Base-by-base conservation (phyloP, 2,797 vertebrate species). In the Ara ararauna region DNA sequence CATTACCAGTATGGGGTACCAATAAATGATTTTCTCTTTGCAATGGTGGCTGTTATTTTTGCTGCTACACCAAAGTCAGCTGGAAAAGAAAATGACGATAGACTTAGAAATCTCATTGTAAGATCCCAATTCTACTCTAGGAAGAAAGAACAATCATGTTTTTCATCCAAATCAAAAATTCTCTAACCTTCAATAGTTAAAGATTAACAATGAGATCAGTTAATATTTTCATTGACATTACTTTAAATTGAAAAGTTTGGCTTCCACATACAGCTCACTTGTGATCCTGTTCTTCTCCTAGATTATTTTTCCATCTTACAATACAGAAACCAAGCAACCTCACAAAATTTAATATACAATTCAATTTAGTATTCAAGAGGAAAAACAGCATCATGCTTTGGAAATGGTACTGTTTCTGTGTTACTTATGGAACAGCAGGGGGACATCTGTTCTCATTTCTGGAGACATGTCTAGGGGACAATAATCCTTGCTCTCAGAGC, bases 11-110 rank as follows among this genome's bases (percentile, higher is more conserved):
- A 99, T 94, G 99, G 99, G 20, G 99, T 99, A 97, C 99, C 99
- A 74, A 99, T 99, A 93, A 99, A 99, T 38, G 99, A 99, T 97
- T 99, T 99, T 96, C 99, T 99, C 97, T 99, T 99, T 60, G 99
- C 99, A 90, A 99, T 99, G 70, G 99, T 99, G 87, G 99, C 99
- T 70, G 99, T 99, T 97, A 99, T 99, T 98, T 99, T 99, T 97
- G 99, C 99, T 77, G 99, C 99, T 13, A 99, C 99, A 87, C 99
- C 99, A 62, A 99, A 99, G 96, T 99, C 99, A 95, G 99, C 99
- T 99, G 97, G 56, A 95, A 83, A 97, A 88, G 5, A 42, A 88
- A 94, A 92, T 30, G n/a, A 89, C 13, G 78, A 44, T 11, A 91
- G 81, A 67, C 60, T 94, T 9, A 92, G 76, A 96, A 84, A 77